phyloP scores from a whole-genome alignment of 2,888 invertebrate species.

The Orthonychiurus folsomi region DNA sequence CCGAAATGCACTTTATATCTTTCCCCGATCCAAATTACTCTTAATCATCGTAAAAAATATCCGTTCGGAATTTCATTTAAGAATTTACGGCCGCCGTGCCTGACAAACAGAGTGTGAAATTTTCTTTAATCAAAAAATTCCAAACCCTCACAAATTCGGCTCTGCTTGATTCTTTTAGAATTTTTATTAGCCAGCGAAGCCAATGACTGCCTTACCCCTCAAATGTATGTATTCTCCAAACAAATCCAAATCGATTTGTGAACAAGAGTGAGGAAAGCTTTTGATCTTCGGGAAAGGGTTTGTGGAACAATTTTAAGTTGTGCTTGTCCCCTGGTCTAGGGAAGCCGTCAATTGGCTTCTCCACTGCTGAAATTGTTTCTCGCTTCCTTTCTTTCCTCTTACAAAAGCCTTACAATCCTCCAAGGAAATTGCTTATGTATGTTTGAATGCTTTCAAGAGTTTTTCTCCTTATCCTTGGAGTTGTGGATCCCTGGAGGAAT shows the following conservation, averaged over 20 bases:
- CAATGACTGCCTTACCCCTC: no score
- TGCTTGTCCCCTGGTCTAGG: not conserved
- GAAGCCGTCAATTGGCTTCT: constrained; percentile 1
- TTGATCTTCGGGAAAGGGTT: not conserved
- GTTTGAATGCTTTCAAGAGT: not conserved
- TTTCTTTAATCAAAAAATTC: constrained; percentile 1
- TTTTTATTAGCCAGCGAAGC: no score
- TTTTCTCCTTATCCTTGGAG: not conserved
- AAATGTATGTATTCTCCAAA: not conserved
- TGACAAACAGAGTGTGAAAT: not conserved
- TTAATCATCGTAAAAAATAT: not conserved
- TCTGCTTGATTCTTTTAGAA: no score
- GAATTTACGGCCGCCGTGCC: not conserved
- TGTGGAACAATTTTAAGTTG: not conserved
- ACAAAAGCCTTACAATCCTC: not conserved
- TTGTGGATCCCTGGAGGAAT: no score
- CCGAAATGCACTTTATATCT: not conserved
- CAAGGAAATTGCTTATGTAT: not conserved
- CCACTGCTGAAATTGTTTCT: not conserved
- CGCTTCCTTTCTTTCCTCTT: not conserved
- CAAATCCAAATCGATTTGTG: not conserved
- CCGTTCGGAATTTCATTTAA: not conserved
- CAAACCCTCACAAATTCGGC: no score
- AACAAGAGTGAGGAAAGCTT: not conserved
- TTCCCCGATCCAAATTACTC: not conserved